Conservation (phyloP, 2,888 invertebrate genomes). For the Autographa pulchrina region DNA sequence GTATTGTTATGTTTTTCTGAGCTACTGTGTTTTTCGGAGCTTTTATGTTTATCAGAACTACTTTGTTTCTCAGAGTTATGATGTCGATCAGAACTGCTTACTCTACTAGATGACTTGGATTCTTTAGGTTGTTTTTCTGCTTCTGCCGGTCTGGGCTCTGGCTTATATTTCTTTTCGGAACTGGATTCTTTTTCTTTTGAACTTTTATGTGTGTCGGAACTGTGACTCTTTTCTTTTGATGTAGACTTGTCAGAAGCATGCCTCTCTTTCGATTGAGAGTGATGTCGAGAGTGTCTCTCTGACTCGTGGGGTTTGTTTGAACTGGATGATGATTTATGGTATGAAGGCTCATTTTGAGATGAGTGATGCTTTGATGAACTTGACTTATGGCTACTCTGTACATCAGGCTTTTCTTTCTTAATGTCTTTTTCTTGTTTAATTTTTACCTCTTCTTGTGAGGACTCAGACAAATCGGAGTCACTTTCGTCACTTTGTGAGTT, state of each 20-base stretch:
- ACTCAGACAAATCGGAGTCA: conserved; percentile 74
- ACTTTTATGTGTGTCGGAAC: conserved; percentile 72
- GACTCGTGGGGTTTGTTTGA: conserved; percentile 64
- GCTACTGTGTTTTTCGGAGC: conserved; percentile 59
- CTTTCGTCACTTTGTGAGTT: conserved; percentile 57
- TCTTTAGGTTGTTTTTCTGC: conserved; percentile 69
- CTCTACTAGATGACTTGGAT: conserved; percentile 58
- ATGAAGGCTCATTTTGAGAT: conserved; percentile 64
- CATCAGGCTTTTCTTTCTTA: conserved; percentile 68
- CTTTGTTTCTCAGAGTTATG: conserved; percentile 65
- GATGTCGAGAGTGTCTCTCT: conserved; percentile 67
- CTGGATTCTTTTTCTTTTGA: conserved; percentile 69
- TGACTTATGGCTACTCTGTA: conserved; percentile 66
- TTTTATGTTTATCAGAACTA: conserved; percentile 63
- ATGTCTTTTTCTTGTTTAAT: conserved; percentile 71
- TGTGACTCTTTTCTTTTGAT: conserved; percentile 71
- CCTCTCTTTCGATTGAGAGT: conserved; percentile 68
- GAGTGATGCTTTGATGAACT: conserved; percentile 68
- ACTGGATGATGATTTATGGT: conserved; percentile 68
- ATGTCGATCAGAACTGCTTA: conserved; percentile 55
- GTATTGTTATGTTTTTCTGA: conserved; percentile 65
- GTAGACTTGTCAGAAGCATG: conserved; percentile 68
- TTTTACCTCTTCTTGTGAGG: conserved; percentile 74
- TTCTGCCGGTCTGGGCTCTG: conserved; percentile 67
- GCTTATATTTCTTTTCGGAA: conserved; percentile 72